Evolutionary conservation across 1,140 invertebrate genomes (phyloP).

Genomic region (Drosophila mojavensis): DNA sequence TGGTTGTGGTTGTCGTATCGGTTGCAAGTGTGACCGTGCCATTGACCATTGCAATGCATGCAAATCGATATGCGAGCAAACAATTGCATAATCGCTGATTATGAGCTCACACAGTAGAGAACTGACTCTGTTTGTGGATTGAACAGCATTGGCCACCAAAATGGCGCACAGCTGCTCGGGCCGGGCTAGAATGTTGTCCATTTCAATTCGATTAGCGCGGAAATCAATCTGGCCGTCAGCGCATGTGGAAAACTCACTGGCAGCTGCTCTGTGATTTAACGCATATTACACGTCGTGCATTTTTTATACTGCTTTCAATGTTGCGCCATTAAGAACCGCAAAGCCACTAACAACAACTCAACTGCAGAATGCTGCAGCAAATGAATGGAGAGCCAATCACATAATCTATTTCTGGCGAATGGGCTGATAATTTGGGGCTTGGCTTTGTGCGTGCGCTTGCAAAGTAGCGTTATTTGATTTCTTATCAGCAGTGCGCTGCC

Average conservation of each 20-base stretch:
- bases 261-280: slow-evolving; percentile 65
- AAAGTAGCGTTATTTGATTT: slow-evolving; percentile 64
- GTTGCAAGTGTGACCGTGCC: slow-evolving; percentile 25
- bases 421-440: slow-evolving; percentile 53
- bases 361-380: slow-evolving; percentile 13
- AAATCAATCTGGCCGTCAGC: slow-evolving; percentile 46
- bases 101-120: slow-evolving; percentile 34
- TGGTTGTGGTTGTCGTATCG: slow-evolving; percentile 14
- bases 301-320: slow-evolving; percentile 61
- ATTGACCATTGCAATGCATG: slow-evolving; percentile 45
- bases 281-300: slow-evolving; percentile 79
- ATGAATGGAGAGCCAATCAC: slow-evolving; percentile 55
- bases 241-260: slow-evolving; percentile 42
- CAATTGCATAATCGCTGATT: slow-evolving; percentile 67
- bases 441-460: slow-evolving; percentile 56
- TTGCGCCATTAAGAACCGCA: slow-evolving; percentile 52
- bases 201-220: slow-evolving; percentile 48
- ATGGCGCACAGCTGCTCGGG: slow-evolving; percentile 32
- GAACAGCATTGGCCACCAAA: slow-evolving; percentile 18
- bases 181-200: slow-evolving; percentile 31
- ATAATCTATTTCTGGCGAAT: slow-evolving; percentile 44
- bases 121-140: background rate
- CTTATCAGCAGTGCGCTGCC: slow-evolving; percentile 32
- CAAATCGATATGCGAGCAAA: slow-evolving; percentile 65
- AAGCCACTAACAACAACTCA: slow-evolving; percentile 64